These are phyloP conservation scores for Macrochelys suwanniensis DNA, from an alignment of 2,797 vertebrate species.

Conservation along the genomic window DNA sequence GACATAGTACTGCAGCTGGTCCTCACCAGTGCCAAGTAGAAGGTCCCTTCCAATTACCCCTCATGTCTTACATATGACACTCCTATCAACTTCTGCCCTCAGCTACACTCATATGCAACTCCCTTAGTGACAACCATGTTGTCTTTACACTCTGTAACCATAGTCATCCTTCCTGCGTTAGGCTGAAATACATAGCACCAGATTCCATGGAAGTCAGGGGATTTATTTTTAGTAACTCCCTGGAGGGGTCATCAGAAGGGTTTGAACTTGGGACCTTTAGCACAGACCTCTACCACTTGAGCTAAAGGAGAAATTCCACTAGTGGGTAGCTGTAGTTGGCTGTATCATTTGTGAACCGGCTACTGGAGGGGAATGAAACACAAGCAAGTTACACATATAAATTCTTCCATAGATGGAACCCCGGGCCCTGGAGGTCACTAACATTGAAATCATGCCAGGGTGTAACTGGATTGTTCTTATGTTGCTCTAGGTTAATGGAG, in stretches of 20 bases:
- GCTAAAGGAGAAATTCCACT: neutral
- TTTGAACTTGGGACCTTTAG: neutral
- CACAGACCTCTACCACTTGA: neutral
- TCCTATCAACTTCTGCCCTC: neutral
- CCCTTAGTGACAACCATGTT: fast-evolving
- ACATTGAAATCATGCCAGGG: neutral
- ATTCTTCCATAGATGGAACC: neutral
- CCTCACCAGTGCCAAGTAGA: neutral
- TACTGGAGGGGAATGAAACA: neutral
- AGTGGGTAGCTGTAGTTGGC: neutral
- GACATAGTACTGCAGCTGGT: neutral
- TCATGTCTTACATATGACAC: neutral
- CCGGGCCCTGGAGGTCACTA: neutral
- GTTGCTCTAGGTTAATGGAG: neutral
- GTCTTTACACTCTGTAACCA: neutral
- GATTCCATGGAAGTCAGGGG: neutral
- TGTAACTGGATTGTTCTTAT: fast-evolving
- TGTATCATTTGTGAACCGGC: neutral
- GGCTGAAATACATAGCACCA: neutral
- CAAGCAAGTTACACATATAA: fast-evolving
- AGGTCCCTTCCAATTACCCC: neutral
- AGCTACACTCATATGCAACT: neutral
- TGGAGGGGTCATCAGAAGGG: neutral
- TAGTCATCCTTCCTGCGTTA: neutral
- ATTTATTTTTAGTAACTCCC: neutral